Percentiles rank a stretch among this genome's conserved stretches.
phyloP scores from a whole-genome alignment of 2,888 invertebrate species.

The Calliopum simillimum region DNA sequence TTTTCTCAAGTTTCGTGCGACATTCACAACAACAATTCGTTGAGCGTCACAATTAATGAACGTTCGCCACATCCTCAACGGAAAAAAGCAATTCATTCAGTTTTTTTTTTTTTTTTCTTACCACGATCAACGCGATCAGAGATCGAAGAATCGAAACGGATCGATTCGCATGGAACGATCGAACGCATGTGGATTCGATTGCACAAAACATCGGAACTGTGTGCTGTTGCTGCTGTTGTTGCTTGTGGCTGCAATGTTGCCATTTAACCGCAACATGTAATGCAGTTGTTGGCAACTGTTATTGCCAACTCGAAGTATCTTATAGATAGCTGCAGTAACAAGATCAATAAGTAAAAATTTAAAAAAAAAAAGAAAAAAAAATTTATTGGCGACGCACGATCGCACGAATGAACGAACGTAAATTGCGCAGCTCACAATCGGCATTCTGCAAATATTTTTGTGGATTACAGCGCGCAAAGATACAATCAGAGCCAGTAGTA shows the following conservation, averaged over 20 bases:
- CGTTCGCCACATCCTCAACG: slow-evolving; percentile 54
- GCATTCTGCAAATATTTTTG: slow-evolving; percentile 35
- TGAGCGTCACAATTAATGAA: slow-evolving; percentile 64
- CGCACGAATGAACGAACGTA: slow-evolving; percentile 14
- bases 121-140: slow-evolving; percentile 17
- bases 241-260: neutral
- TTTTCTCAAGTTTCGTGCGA: slow-evolving; percentile 26
- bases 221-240: slow-evolving; percentile 1
- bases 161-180: neutral
- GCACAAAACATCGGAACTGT: no score
- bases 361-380: neutral
- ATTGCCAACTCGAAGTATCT: slow-evolving; percentile 1
- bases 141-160: slow-evolving; percentile 1
- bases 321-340: neutral
- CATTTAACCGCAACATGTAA: slow-evolving; percentile 17
- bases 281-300: slow-evolving; percentile 6
- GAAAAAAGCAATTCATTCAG: slow-evolving; percentile 48
- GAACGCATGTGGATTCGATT: neutral
- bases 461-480: neutral
- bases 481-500: neutral
- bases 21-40: slow-evolving; percentile 49
- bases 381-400: neutral
- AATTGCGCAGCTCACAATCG: slow-evolving; percentile 27
- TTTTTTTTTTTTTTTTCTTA: no score
- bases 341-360: neutral